Evolutionary conservation across 64 coral and sea anemone genomes (phyloP).

Genomic region (Acropora yongei): DNA sequence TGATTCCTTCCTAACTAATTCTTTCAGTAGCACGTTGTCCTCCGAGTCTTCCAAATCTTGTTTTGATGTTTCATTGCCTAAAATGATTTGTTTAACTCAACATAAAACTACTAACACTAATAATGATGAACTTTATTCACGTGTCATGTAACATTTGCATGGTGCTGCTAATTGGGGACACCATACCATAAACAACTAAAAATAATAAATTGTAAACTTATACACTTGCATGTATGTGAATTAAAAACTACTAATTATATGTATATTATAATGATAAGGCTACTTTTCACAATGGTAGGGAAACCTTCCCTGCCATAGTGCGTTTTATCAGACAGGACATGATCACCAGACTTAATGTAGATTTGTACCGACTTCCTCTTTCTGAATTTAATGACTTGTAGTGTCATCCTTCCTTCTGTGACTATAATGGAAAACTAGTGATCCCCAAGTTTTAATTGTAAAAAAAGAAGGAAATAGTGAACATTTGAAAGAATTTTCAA

Average conservation of each 20-base stretch:
- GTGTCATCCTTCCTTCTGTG: not conserved
- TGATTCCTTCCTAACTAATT: not conserved
- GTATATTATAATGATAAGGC: too few relatives aligned
- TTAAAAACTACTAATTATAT: too few relatives aligned
- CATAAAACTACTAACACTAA: not conserved
- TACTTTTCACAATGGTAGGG: not conserved
- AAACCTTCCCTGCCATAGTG: not conserved
- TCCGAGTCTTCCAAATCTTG: not conserved
- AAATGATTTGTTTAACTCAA: not conserved
- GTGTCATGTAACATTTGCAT: too few relatives aligned
- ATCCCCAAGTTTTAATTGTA: too few relatives aligned
- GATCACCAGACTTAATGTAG: not conserved
- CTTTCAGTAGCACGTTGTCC: not conserved
- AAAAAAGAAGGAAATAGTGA: too few relatives aligned
- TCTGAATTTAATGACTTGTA: not conserved
- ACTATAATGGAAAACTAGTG: too few relatives aligned
- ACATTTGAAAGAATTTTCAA: too few relatives aligned
- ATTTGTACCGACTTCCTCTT: not conserved
- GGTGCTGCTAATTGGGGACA: too few relatives aligned
- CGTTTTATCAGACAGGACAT: not conserved
- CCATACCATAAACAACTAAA: too few relatives aligned
- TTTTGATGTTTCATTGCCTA: conserved; percentile 3
- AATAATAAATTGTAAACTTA: too few relatives aligned
- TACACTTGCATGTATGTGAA: too few relatives aligned
- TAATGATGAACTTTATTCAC: too few relatives aligned